A percentile compares a stretch with the other conserved stretches of the same genome.
Conservation (phyloP, 2,797 vertebrate species). For the Bryconaethiops microstoma region DNA sequence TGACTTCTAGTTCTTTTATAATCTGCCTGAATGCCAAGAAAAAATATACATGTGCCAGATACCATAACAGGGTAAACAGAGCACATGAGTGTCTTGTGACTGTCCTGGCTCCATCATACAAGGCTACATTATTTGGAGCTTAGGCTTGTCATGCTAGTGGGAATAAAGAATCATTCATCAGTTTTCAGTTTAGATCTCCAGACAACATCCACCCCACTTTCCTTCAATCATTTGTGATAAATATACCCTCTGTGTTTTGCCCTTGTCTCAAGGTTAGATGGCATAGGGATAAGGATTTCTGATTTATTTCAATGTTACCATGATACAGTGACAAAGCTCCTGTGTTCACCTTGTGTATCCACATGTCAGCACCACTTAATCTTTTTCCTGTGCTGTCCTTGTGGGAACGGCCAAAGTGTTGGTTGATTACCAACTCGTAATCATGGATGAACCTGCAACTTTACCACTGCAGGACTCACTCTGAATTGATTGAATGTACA, state of each 20-base stretch:
- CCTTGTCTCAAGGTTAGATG: conserved; percentile 64
- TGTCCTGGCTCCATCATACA: conserved; percentile 23
- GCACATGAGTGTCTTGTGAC: conserved; percentile 42
- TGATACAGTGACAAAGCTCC: conserved; percentile 6
- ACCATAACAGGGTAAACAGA: conserved; percentile 35
- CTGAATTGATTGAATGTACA: not conserved
- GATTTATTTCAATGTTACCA: conserved; percentile 33
- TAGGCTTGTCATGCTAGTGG: not conserved
- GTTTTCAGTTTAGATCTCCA: conserved; percentile 57
- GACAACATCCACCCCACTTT: conserved; percentile 23
- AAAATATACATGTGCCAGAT: not conserved
- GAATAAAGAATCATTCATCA: conserved; percentile 62
- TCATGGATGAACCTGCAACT: not conserved
- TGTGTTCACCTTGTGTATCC: conserved; percentile 25
- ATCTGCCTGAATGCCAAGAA: not conserved
- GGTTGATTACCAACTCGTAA: not conserved
- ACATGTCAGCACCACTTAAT: conserved; percentile 69
- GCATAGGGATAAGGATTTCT: conserved; percentile 50
- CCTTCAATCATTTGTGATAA: conserved; percentile 22
- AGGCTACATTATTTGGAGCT: conserved; percentile 17
- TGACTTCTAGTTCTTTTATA: conserved; percentile 16
- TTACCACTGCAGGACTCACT: not conserved
- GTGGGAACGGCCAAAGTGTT: conserved; percentile 33
- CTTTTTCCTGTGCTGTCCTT: conserved; percentile 35
- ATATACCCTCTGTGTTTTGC: conserved; percentile 46